Evolutionary conservation across 2,113 vertebrate genomes (phyloP).

Genomic region (Helogale parvula): DNA sequence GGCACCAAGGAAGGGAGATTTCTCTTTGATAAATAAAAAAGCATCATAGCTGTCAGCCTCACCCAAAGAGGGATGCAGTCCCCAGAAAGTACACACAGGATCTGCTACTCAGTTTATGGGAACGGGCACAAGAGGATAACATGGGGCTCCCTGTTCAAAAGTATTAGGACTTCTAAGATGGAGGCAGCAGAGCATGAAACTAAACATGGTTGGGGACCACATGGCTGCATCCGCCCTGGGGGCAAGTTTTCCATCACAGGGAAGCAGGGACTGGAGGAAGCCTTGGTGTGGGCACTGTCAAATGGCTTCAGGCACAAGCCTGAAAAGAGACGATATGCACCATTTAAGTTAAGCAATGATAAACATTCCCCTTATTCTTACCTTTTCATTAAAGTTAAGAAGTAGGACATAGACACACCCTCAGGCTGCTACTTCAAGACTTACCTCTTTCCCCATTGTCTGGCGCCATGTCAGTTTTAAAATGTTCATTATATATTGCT

Average conservation of each 20-base stretch:
- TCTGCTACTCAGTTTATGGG: not conserved
- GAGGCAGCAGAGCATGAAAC: not conserved
- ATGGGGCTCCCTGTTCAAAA: not conserved
- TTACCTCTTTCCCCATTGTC: not conserved
- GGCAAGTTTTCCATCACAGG: not conserved
- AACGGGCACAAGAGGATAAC: not conserved
- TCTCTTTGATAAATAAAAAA: not conserved
- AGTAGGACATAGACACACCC: too few species aligned
- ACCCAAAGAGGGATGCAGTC: not conserved
- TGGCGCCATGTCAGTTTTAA: not conserved
- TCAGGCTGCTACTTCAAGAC: not conserved
- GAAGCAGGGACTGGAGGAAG: not conserved
- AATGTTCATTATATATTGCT: not conserved
- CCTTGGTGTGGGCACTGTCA: not conserved
- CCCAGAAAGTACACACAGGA: not conserved
- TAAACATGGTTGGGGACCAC: not conserved
- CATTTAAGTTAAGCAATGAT: not conserved
- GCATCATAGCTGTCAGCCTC: not conserved
- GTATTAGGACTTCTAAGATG: not conserved
- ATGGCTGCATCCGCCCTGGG: fast-evolving
- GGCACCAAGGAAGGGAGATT: not conserved
- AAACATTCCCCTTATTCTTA: not conserved
- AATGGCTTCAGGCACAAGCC: not conserved
- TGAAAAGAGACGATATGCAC: not conserved
- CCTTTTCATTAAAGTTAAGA: not conserved